Evolutionary conservation across 2,113 vertebrate species (phyloP).

Genomic region (Rhea americana): DNA sequence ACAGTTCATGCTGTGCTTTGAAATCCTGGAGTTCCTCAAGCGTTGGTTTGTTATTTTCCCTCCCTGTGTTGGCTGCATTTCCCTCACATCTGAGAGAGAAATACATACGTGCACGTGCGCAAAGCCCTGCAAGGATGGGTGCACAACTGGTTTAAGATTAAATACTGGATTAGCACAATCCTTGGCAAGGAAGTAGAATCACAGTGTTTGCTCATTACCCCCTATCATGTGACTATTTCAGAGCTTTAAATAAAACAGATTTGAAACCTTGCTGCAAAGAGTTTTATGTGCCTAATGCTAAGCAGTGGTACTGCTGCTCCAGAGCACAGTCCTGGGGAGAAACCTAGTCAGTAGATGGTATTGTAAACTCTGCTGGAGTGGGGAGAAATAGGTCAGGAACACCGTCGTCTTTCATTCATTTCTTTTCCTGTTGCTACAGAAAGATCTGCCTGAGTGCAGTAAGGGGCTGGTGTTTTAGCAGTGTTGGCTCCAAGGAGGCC

Average conservation of each 20-base stretch:
- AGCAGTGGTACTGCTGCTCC: neutral
- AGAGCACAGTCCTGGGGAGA: neutral
- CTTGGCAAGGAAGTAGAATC: neutral
- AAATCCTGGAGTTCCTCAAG: neutral
- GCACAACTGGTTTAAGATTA: neutral
- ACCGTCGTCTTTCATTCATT: neutral
- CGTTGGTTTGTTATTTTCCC: accelerated
- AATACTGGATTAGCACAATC: conserved; percentile 5
- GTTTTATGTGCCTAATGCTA: neutral
- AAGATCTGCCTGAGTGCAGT: neutral
- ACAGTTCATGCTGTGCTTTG: neutral
- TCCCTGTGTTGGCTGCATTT: neutral
- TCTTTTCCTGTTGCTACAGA: neutral
- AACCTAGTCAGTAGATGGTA: neutral
- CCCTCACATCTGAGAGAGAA: neutral
- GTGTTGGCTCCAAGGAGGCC: neutral
- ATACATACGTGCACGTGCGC: accelerated
- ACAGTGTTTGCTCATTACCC: neutral
- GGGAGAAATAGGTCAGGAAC: neutral
- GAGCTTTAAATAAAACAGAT: conserved; percentile 44
- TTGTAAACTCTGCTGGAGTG: neutral
- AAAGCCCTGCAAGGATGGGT: neutral
- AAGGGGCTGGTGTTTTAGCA: neutral
- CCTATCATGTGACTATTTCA: neutral
- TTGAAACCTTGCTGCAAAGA: neutral